Evolutionary conservation across 1,140 invertebrate species (phyloP).

Genomic region (Temnothorax nylanderi): DNA sequence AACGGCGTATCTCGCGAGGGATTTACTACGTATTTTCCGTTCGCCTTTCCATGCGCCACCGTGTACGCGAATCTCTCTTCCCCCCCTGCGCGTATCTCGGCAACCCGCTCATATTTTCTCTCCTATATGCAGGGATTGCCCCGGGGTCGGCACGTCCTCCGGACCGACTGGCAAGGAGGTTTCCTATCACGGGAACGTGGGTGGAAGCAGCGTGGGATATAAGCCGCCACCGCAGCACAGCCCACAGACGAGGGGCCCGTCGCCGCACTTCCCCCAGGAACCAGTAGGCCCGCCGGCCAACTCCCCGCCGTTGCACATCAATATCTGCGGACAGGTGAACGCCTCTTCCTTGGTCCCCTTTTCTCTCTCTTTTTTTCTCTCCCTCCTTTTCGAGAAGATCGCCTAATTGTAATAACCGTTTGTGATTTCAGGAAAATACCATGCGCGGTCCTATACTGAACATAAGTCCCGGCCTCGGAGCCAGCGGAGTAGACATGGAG

Average conservation of each 20-base stretch:
- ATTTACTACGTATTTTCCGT: slow-evolving; percentile 48
- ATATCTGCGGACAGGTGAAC: slow-evolving; percentile 84
- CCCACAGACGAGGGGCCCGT: slow-evolving; percentile 79
- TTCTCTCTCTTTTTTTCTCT: background rate
- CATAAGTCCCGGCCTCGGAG: slow-evolving; percentile 81
- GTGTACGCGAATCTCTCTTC: background rate
- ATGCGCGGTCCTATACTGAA: slow-evolving; percentile 83
- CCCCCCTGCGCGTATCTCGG: background rate
- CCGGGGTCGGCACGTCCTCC: slow-evolving; percentile 82
- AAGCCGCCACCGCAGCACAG: slow-evolving; percentile 81
- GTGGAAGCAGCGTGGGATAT: slow-evolving; percentile 80
- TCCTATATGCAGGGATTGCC: slow-evolving; percentile 78
- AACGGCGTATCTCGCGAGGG: slow-evolving; percentile 29
- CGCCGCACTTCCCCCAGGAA: slow-evolving; percentile 81
- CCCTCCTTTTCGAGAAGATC: background rate
- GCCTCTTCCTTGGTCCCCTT: background rate
- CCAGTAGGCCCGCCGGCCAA: slow-evolving; percentile 78
- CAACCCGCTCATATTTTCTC: slow-evolving; percentile 6
- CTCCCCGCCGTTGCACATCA: slow-evolving; percentile 84
- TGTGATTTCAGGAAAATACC: slow-evolving; percentile 79
- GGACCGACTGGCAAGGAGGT: slow-evolving; percentile 82
- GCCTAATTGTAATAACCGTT: background rate
- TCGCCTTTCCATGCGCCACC: background rate
- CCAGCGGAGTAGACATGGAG: slow-evolving; percentile 82
- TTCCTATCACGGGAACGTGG: slow-evolving; percentile 81